Conservation (phyloP, 2,888 invertebrate genomes). For the Catotricha subobsoleta region DNA sequence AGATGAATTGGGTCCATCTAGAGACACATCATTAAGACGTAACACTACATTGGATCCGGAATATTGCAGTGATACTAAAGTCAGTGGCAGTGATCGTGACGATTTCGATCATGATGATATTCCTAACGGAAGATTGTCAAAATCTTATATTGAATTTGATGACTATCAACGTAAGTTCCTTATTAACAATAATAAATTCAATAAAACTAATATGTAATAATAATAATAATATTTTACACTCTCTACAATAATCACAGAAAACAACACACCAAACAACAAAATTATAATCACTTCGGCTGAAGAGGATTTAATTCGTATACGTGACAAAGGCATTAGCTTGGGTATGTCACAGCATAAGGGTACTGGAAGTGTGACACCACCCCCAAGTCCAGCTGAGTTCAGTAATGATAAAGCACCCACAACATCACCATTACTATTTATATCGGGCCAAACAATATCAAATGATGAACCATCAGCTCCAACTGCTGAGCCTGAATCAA, state of each 20-base stretch:
- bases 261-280: too few relatives aligned
- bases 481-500: conserved; percentile 12
- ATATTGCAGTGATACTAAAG: background rate
- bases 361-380: conserved; percentile 10
- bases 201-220: too few relatives aligned
- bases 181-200: too few relatives aligned
- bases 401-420: background rate
- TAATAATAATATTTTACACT: too few relatives aligned
- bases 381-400: conserved; percentile 14
- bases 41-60: too few relatives aligned
- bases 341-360: conserved; percentile 7
- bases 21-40: conserved; percentile 10
- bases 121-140: too few relatives aligned
- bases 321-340: conserved; percentile 1
- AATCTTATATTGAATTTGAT: too few relatives aligned
- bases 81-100: background rate
- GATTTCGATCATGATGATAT: background rate
- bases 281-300: too few relatives aligned
- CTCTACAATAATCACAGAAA: too few relatives aligned
- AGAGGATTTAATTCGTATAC: conserved; percentile 1
- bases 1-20: conserved; percentile 30
- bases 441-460: too few relatives aligned
- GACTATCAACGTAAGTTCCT: too few relatives aligned
- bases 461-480: conserved; percentile 12
- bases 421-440: too few relatives aligned